Conservation (phyloP, 37 sponge, comb jelly and placozoan genomes). For the Crambe crambe region DNA sequence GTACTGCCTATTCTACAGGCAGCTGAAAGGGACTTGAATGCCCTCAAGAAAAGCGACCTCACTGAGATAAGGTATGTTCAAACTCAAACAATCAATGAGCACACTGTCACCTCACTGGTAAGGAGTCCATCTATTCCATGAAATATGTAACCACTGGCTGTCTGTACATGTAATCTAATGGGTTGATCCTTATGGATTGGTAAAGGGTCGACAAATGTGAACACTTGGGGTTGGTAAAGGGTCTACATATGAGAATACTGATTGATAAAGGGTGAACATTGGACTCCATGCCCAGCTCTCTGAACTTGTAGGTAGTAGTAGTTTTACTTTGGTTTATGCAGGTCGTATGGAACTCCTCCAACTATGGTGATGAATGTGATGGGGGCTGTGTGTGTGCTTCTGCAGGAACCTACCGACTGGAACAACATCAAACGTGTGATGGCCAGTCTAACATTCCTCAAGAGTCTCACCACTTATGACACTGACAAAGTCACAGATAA, state of each 20-base stretch:
- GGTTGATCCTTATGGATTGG: not conserved
- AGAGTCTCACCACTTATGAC: constrained; percentile 45
- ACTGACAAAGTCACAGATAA: constrained; percentile 61
- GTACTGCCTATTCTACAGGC: constrained; percentile 56
- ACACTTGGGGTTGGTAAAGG: not conserved
- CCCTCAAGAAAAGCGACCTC: constrained; percentile 63
- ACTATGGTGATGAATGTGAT: constrained; percentile 79
- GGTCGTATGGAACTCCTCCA: constrained; percentile 74
- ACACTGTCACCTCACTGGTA: not conserved
- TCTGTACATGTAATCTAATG: not conserved
- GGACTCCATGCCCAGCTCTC: not conserved
- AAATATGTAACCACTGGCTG: too few species aligned
- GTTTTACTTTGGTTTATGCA: not conserved
- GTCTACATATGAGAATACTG: not conserved
- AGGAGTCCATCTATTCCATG: not conserved
- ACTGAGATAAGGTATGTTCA: constrained; percentile 56
- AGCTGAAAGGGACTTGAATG: constrained; percentile 51
- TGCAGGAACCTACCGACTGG: constrained; percentile 77
- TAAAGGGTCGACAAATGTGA: not conserved
- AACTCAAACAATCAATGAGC: not conserved
- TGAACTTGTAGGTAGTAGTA: too few species aligned
- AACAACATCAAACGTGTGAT: constrained; percentile 62
- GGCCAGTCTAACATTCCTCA: constrained; percentile 36
- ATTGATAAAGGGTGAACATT: too few species aligned
- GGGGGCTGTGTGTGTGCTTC: constrained; percentile 75